Percentiles rank a stretch among this genome's conserved stretches.
These are phyloP conservation scores for Hirtodrosophila histrioides DNA, from an alignment of 2,888 invertebrate genomes.

Conservation along the genomic window DNA sequence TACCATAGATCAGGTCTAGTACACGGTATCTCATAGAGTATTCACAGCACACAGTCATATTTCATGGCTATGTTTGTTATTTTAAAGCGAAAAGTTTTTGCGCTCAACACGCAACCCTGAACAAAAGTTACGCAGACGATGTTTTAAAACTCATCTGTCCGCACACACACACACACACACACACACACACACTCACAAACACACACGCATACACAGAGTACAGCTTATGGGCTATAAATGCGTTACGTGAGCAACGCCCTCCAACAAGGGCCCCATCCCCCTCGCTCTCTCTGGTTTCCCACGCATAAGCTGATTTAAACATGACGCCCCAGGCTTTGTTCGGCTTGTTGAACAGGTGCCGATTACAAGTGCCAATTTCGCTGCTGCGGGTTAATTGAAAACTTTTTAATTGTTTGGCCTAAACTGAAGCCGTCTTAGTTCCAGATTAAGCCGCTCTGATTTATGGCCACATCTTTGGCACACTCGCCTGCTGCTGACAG, in stretches of 20 bases:
- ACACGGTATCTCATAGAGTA: slow-evolving; percentile 2
- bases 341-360: slow-evolving; percentile 77
- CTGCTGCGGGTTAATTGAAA: slow-evolving; percentile 72
- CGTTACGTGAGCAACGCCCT: slow-evolving; percentile 61
- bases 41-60: not conserved
- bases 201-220: slow-evolving; percentile 19
- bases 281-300: slow-evolving; percentile 4
- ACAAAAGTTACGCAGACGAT: slow-evolving; percentile 40
- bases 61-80: slow-evolving; percentile 28
- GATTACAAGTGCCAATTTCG: slow-evolving; percentile 76
- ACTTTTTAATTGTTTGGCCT: slow-evolving; percentile 74
- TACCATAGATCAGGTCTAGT: too few relatives aligned
- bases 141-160: slow-evolving; percentile 56
- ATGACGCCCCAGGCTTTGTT: slow-evolving; percentile 46
- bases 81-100: slow-evolving; percentile 43
- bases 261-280: not conserved
- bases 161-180: slow-evolving; percentile 23
- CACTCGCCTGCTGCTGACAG: slow-evolving; percentile 65
- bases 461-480: slow-evolving; percentile 51
- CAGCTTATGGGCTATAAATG: slow-evolving; percentile 59
- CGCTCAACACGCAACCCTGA: slow-evolving; percentile 50
- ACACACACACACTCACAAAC: slow-evolving; percentile 17
- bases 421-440: slow-evolving; percentile 60
- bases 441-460: slow-evolving; percentile 51
- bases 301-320: slow-evolving; percentile 54